Conservation (phyloP, 2,113 vertebrate species). For the Junco hyemalis region DNA sequence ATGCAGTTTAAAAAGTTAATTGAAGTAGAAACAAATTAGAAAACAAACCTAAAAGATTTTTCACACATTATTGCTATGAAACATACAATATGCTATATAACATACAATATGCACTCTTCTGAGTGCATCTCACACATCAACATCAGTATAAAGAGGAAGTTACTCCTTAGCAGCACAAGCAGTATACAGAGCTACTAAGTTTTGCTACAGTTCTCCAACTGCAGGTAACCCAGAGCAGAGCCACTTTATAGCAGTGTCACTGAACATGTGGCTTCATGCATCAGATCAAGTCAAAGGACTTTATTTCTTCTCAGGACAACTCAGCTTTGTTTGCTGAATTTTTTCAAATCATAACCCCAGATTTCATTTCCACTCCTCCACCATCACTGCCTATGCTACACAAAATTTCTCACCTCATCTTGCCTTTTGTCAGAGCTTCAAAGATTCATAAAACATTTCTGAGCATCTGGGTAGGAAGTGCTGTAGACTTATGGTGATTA, state of each 20-base stretch:
- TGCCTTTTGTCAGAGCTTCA: neutral
- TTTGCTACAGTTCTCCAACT: neutral
- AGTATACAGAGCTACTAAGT: neutral
- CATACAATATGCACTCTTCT: neutral
- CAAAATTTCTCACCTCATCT: neutral
- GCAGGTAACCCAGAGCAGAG: neutral
- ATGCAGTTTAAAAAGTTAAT: conserved; percentile 64
- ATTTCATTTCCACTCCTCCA: neutral
- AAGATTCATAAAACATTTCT: neutral
- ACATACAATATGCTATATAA: neutral
- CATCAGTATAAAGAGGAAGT: neutral
- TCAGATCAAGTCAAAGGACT: neutral
- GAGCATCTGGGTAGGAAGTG: neutral
- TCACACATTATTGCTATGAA: neutral
- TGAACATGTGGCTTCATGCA: neutral
- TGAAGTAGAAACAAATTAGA: conserved; percentile 57
- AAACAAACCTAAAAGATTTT: conserved; percentile 13
- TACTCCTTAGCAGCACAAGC: neutral
- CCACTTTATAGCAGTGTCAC: neutral
- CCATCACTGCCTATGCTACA: no score
- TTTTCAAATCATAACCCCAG: rapidly evolving
- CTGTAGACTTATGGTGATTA: neutral
- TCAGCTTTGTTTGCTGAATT: neutral
- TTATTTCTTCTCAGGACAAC: neutral
- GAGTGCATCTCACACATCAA: neutral